These are phyloP conservation scores for Microhierax caerulescens DNA, from an alignment of 2,797 vertebrate species.

Conservation along the genomic window DNA sequence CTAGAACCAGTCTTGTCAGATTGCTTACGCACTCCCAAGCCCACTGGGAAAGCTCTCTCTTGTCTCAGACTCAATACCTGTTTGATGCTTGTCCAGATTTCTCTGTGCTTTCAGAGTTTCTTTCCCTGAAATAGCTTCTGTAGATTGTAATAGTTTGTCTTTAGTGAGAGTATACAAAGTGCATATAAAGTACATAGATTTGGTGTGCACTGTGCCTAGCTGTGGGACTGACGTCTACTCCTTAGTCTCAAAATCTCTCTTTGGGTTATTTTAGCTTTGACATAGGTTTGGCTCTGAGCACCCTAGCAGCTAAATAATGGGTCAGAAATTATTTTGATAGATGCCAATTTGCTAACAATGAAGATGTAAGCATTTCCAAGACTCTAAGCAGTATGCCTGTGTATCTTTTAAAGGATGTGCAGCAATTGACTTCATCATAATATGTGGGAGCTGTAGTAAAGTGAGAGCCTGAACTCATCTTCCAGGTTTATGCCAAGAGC, in stretches of 20 bases:
- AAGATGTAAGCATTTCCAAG: not conserved
- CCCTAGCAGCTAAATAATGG: not conserved
- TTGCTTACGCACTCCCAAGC: not conserved
- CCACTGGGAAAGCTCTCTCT: not conserved
- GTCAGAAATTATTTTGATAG: not conserved
- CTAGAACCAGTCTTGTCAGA: not conserved
- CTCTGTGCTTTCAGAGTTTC: not conserved
- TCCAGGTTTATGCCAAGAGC: not conserved
- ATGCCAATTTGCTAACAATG: not conserved
- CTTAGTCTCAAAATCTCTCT: not conserved
- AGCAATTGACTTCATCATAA: not conserved
- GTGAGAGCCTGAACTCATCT: not conserved
- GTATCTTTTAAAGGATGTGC: not conserved
- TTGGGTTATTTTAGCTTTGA: not conserved
- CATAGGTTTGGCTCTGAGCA: not conserved
- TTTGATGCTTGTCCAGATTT: not conserved
- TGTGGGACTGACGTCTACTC: not conserved
- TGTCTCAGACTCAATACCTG: not conserved
- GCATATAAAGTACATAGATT: not conserved
- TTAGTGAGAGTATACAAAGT: not conserved
- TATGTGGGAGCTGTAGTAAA: not conserved
- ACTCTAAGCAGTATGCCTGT: not conserved
- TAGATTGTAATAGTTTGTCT: not conserved
- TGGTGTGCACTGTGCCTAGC: not conserved
- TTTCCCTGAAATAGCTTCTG: not conserved